Evolutionary conservation across 2,113 vertebrate species (phyloP).

Genomic region (Smithornis capensis): DNA sequence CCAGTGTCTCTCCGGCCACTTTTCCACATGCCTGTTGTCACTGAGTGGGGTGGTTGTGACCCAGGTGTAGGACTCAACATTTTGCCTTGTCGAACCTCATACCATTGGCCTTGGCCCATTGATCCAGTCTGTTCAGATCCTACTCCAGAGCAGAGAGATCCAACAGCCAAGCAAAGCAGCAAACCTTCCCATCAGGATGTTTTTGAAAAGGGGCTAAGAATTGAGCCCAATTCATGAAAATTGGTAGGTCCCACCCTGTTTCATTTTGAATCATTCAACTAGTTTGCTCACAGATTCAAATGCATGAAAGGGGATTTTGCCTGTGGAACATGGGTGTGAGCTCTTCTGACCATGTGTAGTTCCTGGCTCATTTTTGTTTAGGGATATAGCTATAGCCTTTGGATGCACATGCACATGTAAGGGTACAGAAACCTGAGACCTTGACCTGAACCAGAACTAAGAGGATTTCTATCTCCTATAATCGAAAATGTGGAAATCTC

Average conservation of each 20-base stretch:
- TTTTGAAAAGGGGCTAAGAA: neutral
- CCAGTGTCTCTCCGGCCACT: neutral
- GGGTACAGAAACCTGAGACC: neutral
- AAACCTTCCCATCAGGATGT: neutral
- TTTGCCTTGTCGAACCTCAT: neutral
- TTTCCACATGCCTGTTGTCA: neutral
- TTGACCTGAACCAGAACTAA: neutral
- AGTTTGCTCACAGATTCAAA: neutral
- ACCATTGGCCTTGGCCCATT: neutral
- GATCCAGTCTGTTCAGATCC: neutral
- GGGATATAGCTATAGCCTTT: neutral
- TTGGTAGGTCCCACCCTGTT: neutral
- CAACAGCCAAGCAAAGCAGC: neutral
- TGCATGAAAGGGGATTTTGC: neutral
- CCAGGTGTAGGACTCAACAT: neutral
- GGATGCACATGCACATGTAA: neutral
- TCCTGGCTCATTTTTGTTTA: neutral
- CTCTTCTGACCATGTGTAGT: neutral
- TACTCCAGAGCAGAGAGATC: neutral
- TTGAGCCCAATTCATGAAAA: neutral
- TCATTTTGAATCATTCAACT: neutral
- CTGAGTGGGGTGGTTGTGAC: neutral
- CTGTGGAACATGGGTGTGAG: neutral
- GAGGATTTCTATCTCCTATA: neutral
- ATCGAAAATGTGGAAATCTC: neutral